Base-by-base conservation (phyloP, 2,888 invertebrate species). In the Tenodera sinensis region DNA sequence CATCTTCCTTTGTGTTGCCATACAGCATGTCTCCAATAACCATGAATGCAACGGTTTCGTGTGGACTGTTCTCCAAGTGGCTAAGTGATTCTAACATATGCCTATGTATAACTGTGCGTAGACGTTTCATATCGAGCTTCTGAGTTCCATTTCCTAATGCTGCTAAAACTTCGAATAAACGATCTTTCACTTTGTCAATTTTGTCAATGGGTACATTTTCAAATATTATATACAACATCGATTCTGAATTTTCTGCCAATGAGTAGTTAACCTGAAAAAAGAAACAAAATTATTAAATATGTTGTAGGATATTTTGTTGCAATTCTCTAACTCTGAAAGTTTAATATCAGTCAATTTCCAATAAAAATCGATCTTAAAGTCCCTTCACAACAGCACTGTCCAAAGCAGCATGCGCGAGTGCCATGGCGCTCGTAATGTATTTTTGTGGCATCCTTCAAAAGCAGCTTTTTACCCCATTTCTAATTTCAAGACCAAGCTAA, bases 21-120 rank as follows among this genome's bases (percentile, higher is more conserved):
- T 98, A 98, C 47, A 98, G 93, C 92, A 97, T 96, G 92, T 98
- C 97, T 0, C 96, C 97, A 91, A 98, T 97, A 88, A 97, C 94
- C 91, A 96, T 95, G 92, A 96, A 96, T 0, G 97, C 97, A 87
- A 98, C 94, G 0, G 96, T 95, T 91, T 96, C 96, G 92, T 98
- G 97, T 0, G 98, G 97, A 91, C 95, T 95, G 25, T 95, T 95
- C 93, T 97, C 98, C 86, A 98, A 94, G 92, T 95, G 95, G 90
- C 96, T 96, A 82, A 96, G 93, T 90, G 95, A 94, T 92, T 97
- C 96, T 20, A 97, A 93, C 90, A 96, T 95, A 91, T 96, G 96
- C 90, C 96, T 95, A 91, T 96, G 95, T 83, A 98, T 94, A 14
- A 98, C 95, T 84, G 96, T 95, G 28, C 93, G 93, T 95, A 98